Base-by-base conservation (phyloP, 2,113 vertebrate species). In the Eolophus roseicapilla region DNA sequence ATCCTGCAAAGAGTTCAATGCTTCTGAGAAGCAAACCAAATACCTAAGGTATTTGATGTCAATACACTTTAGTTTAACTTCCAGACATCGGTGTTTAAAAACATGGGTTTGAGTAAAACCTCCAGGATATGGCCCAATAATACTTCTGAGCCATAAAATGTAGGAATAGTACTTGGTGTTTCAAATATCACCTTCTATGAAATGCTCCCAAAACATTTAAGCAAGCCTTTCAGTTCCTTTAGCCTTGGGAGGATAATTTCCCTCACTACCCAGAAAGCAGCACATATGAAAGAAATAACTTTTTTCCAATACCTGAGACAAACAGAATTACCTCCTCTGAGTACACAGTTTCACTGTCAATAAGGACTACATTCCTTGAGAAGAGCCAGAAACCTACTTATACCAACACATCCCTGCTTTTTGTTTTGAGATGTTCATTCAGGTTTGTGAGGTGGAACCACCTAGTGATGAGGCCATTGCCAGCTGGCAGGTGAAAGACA, bases 331-430 rank as follows among this genome's bases (percentile, higher is more conserved):
- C 13, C 11, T 70, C 13, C 41, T 57, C 18, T 2, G 16, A 74
- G 68, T 4, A 73, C 0, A 2, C 6, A 44, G 13, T 74, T 82
- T 63, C 12, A 3, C 17, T 23, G 62, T 13, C 10, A 5, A 21
- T 1, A 17, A 37, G n/a, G 57, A 47, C 13, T 11, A 6, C 0
- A 0, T 6, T 69, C 21, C 28, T 50, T 37, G 39, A 39, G 44
- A 10, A 46, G 17, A 67, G 33, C 27, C 0, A 2, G 23, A 65
- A 71, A 41, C 17, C 21, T 53, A 4, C 7, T 6, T 1, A 5
- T 7, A 28, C 24, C 59, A 57, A 47, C 33, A 31, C 4, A 18
- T 13, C 43, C 14, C n/a, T 53, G 67, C 57, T 80, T 63, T 65
- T 47, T 2, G 0, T 50, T 82, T 67, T 11, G 49, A 90, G 65